A percentile compares a stretch with the other conserved stretches of the same genome.
Conservation (phyloP, 1,140 invertebrate species). For the Ericerus pela region DNA sequence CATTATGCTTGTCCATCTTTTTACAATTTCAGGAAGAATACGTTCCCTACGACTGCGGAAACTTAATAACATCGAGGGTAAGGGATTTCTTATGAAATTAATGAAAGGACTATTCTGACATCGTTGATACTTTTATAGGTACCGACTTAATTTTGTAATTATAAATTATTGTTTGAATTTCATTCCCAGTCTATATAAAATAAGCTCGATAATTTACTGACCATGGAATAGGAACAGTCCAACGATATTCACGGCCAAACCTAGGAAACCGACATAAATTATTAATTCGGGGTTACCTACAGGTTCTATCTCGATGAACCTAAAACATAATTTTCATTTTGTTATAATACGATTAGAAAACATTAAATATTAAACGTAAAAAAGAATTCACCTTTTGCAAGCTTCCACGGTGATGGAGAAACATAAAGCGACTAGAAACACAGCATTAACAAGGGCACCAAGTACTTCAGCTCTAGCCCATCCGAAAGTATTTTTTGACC, state of each 20-base stretch:
- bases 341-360: background rate
- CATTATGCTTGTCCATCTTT: too few relatives aligned
- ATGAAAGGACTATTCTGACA: too few relatives aligned
- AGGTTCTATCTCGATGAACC: conserved; percentile 63
- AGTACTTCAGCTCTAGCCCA: conserved; percentile 86
- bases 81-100: too few relatives aligned
- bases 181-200: too few relatives aligned
- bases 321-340: conserved; percentile 24
- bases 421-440: conserved; percentile 82
- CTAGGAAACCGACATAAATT: conserved; percentile 58
- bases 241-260: conserved; percentile 67
- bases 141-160: too few relatives aligned
- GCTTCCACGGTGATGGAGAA: conserved; percentile 85
- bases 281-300: conserved; percentile 67
- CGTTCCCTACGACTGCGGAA: too few relatives aligned
- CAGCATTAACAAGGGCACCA: conserved; percentile 83
- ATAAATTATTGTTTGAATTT: too few relatives aligned
- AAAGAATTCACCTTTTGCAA: conserved; percentile 47
- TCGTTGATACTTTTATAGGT: too few relatives aligned
- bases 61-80: too few relatives aligned
- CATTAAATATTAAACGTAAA: background rate
- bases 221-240: conserved; percentile 70
- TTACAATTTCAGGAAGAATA: too few relatives aligned
- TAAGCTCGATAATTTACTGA: conserved; percentile 33
- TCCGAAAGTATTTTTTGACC: conserved; percentile 88